Conservation (phyloP, 2,888 invertebrate genomes). For the Hemicrepidius hirtus region DNA sequence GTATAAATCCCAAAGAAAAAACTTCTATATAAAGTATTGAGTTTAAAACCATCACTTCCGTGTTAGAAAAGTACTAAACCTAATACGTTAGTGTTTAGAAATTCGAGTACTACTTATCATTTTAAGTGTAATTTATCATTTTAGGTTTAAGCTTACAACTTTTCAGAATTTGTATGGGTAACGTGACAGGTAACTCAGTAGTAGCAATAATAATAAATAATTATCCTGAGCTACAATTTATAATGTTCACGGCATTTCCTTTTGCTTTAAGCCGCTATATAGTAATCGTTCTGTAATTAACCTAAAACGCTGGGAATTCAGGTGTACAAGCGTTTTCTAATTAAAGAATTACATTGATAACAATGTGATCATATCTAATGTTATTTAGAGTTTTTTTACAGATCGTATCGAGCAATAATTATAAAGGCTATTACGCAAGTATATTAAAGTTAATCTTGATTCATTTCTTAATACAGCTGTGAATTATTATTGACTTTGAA, state of each 20-base stretch:
- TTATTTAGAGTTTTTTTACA: background rate
- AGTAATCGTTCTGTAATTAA: constrained; percentile 3
- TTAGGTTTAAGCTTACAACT: constrained; percentile 4
- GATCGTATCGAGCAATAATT: constrained; percentile 13
- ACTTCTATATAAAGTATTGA: background rate
- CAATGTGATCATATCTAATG: background rate
- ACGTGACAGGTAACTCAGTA: constrained; percentile 7
- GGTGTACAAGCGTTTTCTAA: constrained; percentile 1
- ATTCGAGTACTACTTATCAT: background rate
- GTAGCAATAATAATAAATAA: constrained; percentile 8
- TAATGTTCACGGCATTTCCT: background rate
- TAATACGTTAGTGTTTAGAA: background rate
- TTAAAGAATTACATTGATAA: constrained; percentile 15
- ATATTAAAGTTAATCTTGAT: background rate
- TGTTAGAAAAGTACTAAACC: background rate
- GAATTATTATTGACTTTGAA: constrained; percentile 20
- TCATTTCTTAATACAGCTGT: constrained; percentile 18
- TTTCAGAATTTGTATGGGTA: constrained; percentile 3
- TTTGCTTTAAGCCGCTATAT: constrained; percentile 12
- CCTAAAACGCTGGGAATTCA: constrained; percentile 1
- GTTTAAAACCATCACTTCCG: constrained; percentile 10
- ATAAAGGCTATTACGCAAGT: background rate
- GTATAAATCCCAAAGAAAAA: background rate
- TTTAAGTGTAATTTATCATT: constrained; percentile 20
- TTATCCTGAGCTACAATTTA: background rate